These are phyloP conservation scores for Monomorium pharaonis DNA, from an alignment of 1,140 invertebrate genomes.

Conservation along the genomic window DNA sequence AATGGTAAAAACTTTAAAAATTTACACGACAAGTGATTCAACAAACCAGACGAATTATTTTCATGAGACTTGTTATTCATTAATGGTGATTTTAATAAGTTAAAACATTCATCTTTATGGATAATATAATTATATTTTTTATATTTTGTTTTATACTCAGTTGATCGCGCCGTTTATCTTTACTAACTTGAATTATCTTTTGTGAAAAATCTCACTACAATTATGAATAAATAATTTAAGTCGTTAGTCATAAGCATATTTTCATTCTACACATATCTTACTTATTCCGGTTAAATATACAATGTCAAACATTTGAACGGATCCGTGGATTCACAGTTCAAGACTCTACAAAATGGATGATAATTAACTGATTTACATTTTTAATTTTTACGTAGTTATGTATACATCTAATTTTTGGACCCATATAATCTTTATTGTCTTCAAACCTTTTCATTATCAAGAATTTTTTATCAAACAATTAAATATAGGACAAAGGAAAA, in stretches of 20 bases:
- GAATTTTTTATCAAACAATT: neutral
- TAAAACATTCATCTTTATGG: too few relatives aligned
- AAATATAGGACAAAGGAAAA: neutral
- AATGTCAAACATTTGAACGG: conserved; percentile 14
- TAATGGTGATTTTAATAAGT: too few relatives aligned
- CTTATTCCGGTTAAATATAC: conserved; percentile 43
- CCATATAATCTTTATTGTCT: neutral
- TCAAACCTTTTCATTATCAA: neutral
- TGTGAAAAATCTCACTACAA: neutral
- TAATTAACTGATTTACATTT: neutral
- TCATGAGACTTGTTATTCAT: too few relatives aligned
- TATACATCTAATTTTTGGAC: neutral
- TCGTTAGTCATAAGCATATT: neutral
- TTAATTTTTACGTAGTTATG: neutral
- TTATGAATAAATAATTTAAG: neutral
- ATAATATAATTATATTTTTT: too few relatives aligned
- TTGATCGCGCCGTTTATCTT: too few relatives aligned
- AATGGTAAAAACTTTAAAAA: too few relatives aligned
- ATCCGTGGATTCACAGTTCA: neutral
- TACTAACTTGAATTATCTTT: too few relatives aligned
- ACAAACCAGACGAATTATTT: too few relatives aligned
- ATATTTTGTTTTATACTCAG: too few relatives aligned
- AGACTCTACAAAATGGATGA: neutral
- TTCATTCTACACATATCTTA: neutral
- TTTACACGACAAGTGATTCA: too few relatives aligned